Conservation (phyloP, 2,797 vertebrate genomes). For the Acanthurus leucopareius region DNA sequence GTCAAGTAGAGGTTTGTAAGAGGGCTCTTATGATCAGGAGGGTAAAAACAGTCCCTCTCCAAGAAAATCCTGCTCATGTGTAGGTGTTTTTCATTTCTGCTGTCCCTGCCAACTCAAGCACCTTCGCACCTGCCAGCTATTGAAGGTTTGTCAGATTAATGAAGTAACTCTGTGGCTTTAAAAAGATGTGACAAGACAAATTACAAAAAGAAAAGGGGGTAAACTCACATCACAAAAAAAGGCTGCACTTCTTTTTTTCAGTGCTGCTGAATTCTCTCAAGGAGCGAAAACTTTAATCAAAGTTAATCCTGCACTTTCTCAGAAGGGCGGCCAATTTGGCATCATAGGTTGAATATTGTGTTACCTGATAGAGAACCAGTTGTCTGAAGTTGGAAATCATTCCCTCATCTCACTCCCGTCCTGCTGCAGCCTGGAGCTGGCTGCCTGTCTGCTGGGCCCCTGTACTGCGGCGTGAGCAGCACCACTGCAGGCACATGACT, state of each 20-base stretch:
- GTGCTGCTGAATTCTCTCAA: constrained; percentile 18
- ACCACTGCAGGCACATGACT: constrained; percentile 67
- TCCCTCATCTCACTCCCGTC: constrained; percentile 49
- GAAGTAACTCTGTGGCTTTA: constrained; percentile 41
- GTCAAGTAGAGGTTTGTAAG: constrained; percentile 47
- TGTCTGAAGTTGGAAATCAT: constrained; percentile 53
- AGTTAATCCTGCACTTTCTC: constrained; percentile 56
- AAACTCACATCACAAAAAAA: constrained; percentile 39
- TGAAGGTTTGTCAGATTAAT: constrained; percentile 63
- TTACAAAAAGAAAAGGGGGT: constrained; percentile 34
- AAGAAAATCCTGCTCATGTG: constrained; percentile 27
- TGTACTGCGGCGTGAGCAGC: constrained; percentile 70
- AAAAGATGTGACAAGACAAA: constrained; percentile 31
- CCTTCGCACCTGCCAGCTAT: constrained; percentile 33
- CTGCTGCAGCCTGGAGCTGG: constrained; percentile 63
- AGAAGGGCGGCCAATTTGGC: constrained; percentile 74
- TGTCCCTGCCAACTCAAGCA: constrained; percentile 44
- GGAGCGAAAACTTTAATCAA: constrained; percentile 63
- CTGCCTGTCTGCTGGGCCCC: constrained; percentile 52
- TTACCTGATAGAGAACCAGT: constrained; percentile 70
- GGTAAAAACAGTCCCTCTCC: constrained; percentile 30
- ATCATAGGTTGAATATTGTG: constrained; percentile 63
- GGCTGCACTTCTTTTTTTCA: constrained; percentile 5
- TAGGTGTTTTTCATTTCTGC: constrained; percentile 22
- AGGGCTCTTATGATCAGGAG: background rate